Evolutionary conservation across 2,797 vertebrate species (phyloP).

Genomic region (Etheostoma perlongum): DNA sequence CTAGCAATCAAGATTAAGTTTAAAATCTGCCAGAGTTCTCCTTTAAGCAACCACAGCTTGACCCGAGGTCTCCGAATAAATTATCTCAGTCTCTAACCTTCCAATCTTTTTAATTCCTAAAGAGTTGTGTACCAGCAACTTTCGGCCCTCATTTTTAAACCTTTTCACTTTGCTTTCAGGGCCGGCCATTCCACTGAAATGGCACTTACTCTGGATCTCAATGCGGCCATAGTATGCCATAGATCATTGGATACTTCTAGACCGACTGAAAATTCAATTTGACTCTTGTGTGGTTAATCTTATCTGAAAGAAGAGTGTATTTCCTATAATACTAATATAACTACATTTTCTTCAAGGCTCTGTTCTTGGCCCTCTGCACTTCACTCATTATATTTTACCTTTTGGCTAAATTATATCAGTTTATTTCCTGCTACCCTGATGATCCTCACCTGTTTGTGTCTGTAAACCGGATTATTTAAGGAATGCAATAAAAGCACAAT

Average conservation of each 20-base stretch:
- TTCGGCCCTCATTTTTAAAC: not conserved
- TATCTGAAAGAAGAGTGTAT: not conserved
- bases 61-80: not conserved
- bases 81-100: not conserved
- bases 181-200: not conserved
- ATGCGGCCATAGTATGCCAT: not conserved
- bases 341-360: conserved; percentile 11
- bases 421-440: not conserved
- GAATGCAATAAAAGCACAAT: not conserved
- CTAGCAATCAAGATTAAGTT: too few species aligned
- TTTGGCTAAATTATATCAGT: not conserved
- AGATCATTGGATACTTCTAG: not conserved
- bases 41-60: too few species aligned
- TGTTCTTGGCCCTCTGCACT: not conserved
- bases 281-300: not conserved
- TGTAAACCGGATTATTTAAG: not conserved
- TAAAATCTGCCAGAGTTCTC: too few species aligned
- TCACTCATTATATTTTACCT: conserved; percentile 4
- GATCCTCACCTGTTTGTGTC: not conserved
- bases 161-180: not conserved
- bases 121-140: too few species aligned
- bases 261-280: not conserved
- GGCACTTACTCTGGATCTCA: not conserved
- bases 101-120: not conserved
- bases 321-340: conserved; percentile 2